phyloP scores from a whole-genome alignment of 2,113 vertebrate genomes.

The Festucalex cinctus region DNA sequence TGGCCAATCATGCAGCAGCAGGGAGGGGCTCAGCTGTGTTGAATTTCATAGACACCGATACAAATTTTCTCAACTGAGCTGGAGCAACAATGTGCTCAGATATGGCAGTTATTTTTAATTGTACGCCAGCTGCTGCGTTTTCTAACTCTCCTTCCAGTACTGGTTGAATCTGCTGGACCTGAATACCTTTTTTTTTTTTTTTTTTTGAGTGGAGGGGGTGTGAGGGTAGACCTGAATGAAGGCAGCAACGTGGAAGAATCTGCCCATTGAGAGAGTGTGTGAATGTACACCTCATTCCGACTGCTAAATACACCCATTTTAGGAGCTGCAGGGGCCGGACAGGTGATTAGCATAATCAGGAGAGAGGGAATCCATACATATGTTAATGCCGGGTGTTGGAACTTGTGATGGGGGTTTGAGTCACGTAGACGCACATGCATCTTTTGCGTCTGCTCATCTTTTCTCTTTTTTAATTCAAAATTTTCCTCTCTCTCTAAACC shows the following conservation, averaged over 20 bases:
- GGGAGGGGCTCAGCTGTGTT: conserved; percentile 62
- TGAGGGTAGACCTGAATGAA: conserved; percentile 89
- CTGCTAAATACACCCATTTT: conserved; percentile 99
- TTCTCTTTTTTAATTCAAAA: neutral
- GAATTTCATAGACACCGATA: conserved; percentile 37
- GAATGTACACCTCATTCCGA: conserved; percentile 99
- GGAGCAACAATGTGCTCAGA: neutral
- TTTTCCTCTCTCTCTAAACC: conserved; percentile 6
- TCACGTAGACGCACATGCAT: conserved; percentile 10
- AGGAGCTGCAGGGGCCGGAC: conserved; percentile 89
- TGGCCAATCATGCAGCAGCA: conserved; percentile 48
- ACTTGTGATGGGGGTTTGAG: conserved; percentile 87
- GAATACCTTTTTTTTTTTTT: conserved; percentile 76
- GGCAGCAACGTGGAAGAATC: conserved; percentile 99
- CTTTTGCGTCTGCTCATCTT: conserved; percentile 65
- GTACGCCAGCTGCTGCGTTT: conserved; percentile 68
- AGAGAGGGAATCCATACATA: conserved; percentile 95
- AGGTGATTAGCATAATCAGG: conserved; percentile 99
- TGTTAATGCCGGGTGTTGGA: conserved; percentile 90
- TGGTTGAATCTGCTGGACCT: conserved; percentile 89
- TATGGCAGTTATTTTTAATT: conserved; percentile 75
- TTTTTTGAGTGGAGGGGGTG: conserved; percentile 10
- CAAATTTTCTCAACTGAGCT: neutral
- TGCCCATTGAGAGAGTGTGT: conserved; percentile 92
- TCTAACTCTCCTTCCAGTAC: conserved; percentile 72